Conservation (phyloP, 2,113 vertebrate species). For the Tragelaphus buxtoni region DNA sequence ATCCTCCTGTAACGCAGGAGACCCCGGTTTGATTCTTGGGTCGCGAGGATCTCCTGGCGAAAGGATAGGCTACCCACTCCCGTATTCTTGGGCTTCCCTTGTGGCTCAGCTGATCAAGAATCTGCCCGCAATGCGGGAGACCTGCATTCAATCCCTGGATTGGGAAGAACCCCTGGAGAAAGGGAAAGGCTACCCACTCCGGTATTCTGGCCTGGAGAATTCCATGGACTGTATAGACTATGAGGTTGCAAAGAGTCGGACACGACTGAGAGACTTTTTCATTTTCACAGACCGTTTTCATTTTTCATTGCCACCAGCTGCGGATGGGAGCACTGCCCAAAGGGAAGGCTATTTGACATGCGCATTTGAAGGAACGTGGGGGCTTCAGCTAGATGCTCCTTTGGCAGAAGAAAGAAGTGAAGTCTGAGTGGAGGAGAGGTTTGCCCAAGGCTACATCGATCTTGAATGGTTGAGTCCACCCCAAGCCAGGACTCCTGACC, state of each 20-base stretch:
- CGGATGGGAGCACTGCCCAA: no score
- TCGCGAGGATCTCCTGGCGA: fast-evolving
- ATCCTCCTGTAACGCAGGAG: background rate
- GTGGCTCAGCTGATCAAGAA: background rate
- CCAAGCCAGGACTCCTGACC: no score
- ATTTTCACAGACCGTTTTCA: background rate
- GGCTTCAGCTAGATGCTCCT: background rate
- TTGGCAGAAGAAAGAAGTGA: background rate
- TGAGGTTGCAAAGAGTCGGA: background rate
- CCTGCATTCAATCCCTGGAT: background rate
- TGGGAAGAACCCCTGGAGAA: background rate
- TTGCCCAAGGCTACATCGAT: background rate
- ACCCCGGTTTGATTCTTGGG: background rate
- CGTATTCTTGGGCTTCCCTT: background rate
- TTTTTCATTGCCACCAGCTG: background rate
- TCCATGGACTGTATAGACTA: background rate
- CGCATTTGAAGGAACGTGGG: background rate
- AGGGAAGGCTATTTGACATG: background rate
- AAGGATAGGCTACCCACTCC: background rate
- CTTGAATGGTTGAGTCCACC: no score
- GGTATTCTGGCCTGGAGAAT: background rate
- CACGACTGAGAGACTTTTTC: background rate
- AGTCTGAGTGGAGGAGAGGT: background rate
- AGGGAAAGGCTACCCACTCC: background rate
- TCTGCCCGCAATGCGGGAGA: fast-evolving